Evolutionary conservation across 1,140 invertebrate genomes (phyloP), one percentile per base, ranked within the genome.

Genomic region (Phymastichus coffea): DNA sequence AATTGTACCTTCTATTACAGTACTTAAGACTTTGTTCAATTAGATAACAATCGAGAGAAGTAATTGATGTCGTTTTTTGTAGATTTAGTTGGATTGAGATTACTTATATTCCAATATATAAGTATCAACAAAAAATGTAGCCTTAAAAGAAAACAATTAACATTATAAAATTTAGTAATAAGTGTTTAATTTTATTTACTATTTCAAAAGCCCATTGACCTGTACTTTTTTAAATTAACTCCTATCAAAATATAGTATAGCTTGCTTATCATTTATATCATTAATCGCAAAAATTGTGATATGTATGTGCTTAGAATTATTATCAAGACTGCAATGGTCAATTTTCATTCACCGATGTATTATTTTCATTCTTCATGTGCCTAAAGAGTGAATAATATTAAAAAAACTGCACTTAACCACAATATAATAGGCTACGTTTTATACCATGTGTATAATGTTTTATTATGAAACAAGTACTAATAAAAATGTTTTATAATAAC

Each of bases 381-480:
- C 26, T 48, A 58, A 33, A 37, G 23, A 63, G 57, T 70, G 43
- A 68, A 35, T 64, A 63, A 63, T 67, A 54, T 67, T 51, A 30
- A 60, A 69, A 57, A 56, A 62, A 61, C 57, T 65, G 65, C 56
- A 63, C 62, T 71, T 66, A 57, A 70, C 53, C 66, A 64, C 66
- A 69, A 69, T 70, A 68, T 58, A 68, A 72, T 68, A 74, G 46
- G 56, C 69, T 63, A 71, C 63, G 68, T 66, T 74, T 70, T 73
- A 67, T 73, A 47, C 15, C 70, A 67, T 66, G 69, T 75, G 72
- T 71, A 75, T 73, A 70, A 71, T 69, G 69, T 77, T 65, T 65
- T 71, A 68, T 66, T 71, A 70, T 72, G 64, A 46, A 59, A 58
- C 52, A 76, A 72, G 72, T 70, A 77, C 71, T 65, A 72, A 77